Evolutionary conservation across 2,888 invertebrate species (phyloP).

Genomic region (Rhynchonema sp.): DNA sequence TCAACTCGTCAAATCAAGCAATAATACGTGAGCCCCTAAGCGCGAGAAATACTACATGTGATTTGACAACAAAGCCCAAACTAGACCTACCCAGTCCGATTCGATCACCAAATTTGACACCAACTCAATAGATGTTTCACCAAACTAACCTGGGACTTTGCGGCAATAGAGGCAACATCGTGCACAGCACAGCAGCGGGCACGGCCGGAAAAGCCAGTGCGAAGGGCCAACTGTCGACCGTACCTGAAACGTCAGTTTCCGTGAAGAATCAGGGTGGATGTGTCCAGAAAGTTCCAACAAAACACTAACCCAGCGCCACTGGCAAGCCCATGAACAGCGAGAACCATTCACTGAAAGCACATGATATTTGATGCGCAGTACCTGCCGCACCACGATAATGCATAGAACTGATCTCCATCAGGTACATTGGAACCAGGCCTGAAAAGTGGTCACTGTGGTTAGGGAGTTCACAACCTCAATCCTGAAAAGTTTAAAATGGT

Average conservation of each 20-base stretch:
- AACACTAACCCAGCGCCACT: conserved; percentile 7
- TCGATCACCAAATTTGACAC: no score
- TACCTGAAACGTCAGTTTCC: conserved; percentile 20
- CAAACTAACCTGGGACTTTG: conserved; percentile 29
- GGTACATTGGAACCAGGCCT: background rate
- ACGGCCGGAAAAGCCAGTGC: conserved; percentile 28
- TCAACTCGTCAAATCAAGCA: no score
- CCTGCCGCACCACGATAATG: conserved; percentile 28
- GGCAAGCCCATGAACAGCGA: conserved; percentile 28
- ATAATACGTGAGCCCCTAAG: no score
- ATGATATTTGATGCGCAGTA: conserved; percentile 27
- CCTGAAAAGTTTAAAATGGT: no score
- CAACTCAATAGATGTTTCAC: no score
- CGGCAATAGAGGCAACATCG: conserved; percentile 26
- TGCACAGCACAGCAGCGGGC: conserved; percentile 21
- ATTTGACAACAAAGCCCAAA: no score
- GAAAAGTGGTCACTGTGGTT: no score
- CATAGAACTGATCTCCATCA: conserved; percentile 22
- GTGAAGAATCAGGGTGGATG: background rate
- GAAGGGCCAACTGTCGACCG: conserved; percentile 26
- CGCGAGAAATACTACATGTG: no score
- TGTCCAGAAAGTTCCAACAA: background rate
- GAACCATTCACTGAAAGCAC: conserved; percentile 23
- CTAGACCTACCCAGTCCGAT: no score
- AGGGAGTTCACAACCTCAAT: no score